phyloP scores from a whole-genome alignment of 2,797 vertebrate genomes.

The Hyperoplus lanceolatus region DNA sequence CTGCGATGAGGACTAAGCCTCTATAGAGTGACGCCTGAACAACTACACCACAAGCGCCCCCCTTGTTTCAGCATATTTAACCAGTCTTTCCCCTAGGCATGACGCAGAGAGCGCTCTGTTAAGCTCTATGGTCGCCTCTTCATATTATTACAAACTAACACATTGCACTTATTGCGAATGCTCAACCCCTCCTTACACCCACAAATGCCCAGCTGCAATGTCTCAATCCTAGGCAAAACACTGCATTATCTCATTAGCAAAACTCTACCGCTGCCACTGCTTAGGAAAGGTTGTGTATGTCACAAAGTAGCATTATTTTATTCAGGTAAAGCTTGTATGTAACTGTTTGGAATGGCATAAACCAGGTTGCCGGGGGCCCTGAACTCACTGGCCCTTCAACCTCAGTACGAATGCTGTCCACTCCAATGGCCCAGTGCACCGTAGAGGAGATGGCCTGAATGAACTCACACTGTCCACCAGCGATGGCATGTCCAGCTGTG shows the following conservation, averaged over 20 bases:
- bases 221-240: no score
- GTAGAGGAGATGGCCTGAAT: constrained; percentile 43
- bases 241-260: constrained; percentile 29
- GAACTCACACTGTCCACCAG: constrained; percentile 57
- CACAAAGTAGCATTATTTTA: constrained; percentile 11
- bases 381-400: constrained; percentile 64
- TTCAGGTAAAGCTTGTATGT: neutral
- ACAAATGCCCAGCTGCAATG: no score
- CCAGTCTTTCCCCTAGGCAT: no score
- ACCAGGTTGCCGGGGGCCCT: constrained; percentile 25
- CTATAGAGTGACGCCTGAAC: no score
- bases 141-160: no score
- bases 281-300: constrained; percentile 11
- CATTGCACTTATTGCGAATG: no score
- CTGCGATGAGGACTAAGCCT: no score
- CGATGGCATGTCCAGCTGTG: constrained; percentile 47
- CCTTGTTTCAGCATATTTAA: neutral
- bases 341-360: constrained; percentile 18
- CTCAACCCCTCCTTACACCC: no score
- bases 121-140: no score
- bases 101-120: no score
- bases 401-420: constrained; percentile 30
- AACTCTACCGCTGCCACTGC: neutral
- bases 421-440: constrained; percentile 28
- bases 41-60: no score